These are phyloP conservation scores for Chloropsis hardwickii DNA, from an alignment of 2,113 vertebrate species.

Conservation along the genomic window DNA sequence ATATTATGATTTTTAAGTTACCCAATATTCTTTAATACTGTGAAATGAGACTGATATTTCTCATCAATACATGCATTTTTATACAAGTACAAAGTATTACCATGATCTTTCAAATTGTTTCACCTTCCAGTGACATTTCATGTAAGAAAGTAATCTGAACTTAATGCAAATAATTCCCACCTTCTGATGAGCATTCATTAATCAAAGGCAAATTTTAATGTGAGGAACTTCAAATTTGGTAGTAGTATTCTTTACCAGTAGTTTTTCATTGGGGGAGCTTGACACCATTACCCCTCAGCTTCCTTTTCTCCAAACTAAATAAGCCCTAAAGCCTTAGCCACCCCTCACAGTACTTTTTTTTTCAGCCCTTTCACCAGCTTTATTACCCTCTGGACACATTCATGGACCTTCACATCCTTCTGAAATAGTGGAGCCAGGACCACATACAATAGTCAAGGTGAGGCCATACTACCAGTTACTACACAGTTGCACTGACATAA, in stretches of 20 bases:
- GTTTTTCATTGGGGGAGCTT: conserved; percentile 70
- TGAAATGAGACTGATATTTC: not conserved
- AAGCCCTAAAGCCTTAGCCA: not conserved
- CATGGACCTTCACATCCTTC: not conserved
- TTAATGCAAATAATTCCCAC: not conserved
- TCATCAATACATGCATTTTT: not conserved
- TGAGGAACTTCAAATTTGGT: conserved; percentile 64
- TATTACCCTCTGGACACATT: not conserved
- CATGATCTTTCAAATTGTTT: not conserved
- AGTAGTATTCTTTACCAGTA: conserved; percentile 60
- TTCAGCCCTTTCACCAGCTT: not conserved
- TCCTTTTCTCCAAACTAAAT: not conserved
- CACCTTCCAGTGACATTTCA: not conserved
- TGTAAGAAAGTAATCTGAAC: not conserved
- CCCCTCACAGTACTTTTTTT: not conserved
- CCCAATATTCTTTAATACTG: not conserved
- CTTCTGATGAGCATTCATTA: conserved; percentile 56
- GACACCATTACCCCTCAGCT: conserved; percentile 32
- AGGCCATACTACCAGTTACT: not conserved
- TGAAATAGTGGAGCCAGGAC: not conserved
- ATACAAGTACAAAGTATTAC: not conserved
- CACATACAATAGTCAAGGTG: not conserved
- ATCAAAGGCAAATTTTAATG: conserved; percentile 41
- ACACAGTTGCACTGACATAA: not conserved
- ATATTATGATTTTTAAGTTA: not conserved